A percentile compares a stretch with the other conserved stretches of the same genome.
These are phyloP conservation scores for Hylaea fasciaria DNA, from an alignment of 2,888 invertebrate genomes.

Conservation along the genomic window DNA sequence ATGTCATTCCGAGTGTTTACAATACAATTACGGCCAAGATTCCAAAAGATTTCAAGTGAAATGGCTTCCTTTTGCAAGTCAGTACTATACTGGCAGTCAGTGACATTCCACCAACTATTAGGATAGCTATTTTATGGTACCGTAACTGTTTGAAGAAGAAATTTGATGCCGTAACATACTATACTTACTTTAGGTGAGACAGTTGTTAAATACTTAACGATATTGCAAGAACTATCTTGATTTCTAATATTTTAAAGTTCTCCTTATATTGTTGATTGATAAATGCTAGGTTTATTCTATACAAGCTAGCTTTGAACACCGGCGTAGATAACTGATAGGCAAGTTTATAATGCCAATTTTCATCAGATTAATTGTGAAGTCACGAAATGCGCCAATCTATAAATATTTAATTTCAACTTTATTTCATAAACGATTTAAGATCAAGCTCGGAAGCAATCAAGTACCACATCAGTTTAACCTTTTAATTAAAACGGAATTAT, in stretches of 20 bases:
- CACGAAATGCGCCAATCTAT: constrained; percentile 12
- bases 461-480: constrained; percentile 17
- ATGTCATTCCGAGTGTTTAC: constrained; percentile 27
- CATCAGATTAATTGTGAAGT: constrained; percentile 3
- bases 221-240: too few relatives aligned
- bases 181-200: too few relatives aligned
- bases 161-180: too few relatives aligned
- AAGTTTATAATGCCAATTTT: too few relatives aligned
- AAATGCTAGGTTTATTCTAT: too few relatives aligned
- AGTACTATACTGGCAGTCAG: background rate
- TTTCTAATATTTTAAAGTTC: too few relatives aligned
- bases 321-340: too few relatives aligned
- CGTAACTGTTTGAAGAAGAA: too few relatives aligned
- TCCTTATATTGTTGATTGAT: too few relatives aligned
- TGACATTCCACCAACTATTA: background rate
- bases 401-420: constrained; percentile 4
- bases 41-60: constrained; percentile 6
- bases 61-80: background rate
- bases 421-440: constrained; percentile 1
- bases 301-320: too few relatives aligned
- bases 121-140: too few relatives aligned
- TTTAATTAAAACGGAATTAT: constrained; percentile 16
- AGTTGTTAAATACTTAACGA: too few relatives aligned
- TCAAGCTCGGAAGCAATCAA: constrained; percentile 17
- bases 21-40: constrained; percentile 14